Conservation (phyloP, 53 echinoderm and acorn worm species). For the Paelopatides confundens region DNA sequence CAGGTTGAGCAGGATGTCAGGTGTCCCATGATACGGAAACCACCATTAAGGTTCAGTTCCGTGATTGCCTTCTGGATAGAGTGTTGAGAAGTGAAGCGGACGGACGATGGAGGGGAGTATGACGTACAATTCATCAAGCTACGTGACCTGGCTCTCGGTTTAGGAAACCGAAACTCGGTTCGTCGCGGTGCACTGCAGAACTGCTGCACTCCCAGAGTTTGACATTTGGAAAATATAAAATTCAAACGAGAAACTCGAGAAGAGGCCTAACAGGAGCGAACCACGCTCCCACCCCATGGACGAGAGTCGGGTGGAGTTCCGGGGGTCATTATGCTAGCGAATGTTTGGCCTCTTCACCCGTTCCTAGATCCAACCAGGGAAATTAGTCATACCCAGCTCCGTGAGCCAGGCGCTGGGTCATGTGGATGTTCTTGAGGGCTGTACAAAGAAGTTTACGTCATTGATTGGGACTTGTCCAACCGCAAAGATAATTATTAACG, state of each 20-base stretch:
- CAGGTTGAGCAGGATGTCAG: neutral
- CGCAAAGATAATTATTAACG: neutral
- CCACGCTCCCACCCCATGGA: neutral
- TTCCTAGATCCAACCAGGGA: neutral
- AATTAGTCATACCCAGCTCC: slow-evolving; percentile 12
- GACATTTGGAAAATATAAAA: neutral
- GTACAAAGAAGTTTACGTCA: neutral
- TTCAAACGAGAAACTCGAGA: neutral
- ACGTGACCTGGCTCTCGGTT: slow-evolving; percentile 45
- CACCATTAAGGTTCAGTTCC: neutral
- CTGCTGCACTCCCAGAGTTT: too few relatives aligned
- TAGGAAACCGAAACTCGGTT: slow-evolving; percentile 20
- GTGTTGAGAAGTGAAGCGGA: slow-evolving; percentile 42
- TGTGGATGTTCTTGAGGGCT: neutral
- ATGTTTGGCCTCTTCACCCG: slow-evolving; percentile 7
- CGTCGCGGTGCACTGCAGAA: too few relatives aligned
- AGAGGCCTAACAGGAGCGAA: neutral
- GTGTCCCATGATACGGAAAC: neutral
- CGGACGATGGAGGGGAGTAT: slow-evolving; percentile 10
- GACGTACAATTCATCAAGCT: slow-evolving; percentile 9
- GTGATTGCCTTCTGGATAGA: neutral
- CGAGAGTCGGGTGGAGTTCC: neutral
- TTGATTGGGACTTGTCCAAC: neutral
- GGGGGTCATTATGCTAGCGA: slow-evolving; percentile 41
- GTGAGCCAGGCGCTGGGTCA: slow-evolving; percentile 46